Conservation (phyloP, 2,113 vertebrate genomes). For the Otocyon megalotis region DNA sequence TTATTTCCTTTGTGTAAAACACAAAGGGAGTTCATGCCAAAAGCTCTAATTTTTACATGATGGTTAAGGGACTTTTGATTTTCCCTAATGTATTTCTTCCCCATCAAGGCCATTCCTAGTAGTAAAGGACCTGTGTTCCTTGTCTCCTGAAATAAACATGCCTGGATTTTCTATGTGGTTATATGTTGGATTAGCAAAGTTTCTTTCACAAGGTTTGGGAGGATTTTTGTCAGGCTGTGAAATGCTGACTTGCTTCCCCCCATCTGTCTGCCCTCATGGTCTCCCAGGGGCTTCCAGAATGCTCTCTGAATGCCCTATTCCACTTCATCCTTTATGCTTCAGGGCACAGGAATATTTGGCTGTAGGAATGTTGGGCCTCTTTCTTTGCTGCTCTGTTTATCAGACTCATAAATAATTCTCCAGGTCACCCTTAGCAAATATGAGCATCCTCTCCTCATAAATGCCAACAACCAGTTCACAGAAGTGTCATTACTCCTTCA, state of each 20-base stretch:
- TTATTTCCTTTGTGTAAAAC: background rate
- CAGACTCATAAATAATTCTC: background rate
- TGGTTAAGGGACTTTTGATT: background rate
- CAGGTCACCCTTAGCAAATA: background rate
- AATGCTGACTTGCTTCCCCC: background rate
- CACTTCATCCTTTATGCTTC: background rate
- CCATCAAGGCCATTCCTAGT: background rate
- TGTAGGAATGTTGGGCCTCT: background rate
- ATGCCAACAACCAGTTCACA: background rate
- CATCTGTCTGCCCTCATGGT: fast-evolving
- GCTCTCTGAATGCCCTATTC: background rate
- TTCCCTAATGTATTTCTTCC: background rate
- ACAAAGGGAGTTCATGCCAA: fast-evolving
- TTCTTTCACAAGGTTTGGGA: background rate
- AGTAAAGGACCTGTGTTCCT: fast-evolving
- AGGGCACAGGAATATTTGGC: background rate
- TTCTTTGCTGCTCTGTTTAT: background rate
- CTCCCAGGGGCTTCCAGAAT: background rate
- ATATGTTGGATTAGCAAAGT: background rate
- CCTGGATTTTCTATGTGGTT: background rate
- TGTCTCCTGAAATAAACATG: fast-evolving
- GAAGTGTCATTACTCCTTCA: background rate
- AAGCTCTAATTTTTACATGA: background rate
- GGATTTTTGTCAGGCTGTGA: background rate
- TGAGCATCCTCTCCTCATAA: background rate